phyloP scores from a whole-genome alignment of 1,140 invertebrate species.

The Maniola jurtina region DNA sequence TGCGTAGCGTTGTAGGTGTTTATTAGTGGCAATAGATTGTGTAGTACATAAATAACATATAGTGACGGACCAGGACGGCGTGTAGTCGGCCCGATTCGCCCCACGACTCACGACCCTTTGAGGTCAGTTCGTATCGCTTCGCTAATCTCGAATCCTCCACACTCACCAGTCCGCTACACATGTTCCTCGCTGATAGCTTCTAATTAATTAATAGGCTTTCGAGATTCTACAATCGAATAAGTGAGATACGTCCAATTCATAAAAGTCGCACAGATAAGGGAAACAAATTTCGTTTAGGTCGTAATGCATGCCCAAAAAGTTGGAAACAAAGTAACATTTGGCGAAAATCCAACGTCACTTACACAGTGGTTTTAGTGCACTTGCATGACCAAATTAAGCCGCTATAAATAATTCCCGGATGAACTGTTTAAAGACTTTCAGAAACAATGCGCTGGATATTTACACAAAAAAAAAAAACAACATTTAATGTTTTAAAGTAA shows the following conservation, averaged over 20 bases:
- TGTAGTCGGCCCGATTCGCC: constrained; percentile 34
- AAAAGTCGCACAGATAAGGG: constrained; percentile 38
- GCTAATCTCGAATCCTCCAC: constrained; percentile 54
- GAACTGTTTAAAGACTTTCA: constrained; percentile 2
- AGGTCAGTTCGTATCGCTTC: constrained; percentile 57
- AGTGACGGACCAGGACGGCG: constrained; percentile 9
- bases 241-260: constrained; percentile 25
- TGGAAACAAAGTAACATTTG: constrained; percentile 70
- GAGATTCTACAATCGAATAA: background rate
- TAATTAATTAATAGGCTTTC: constrained; percentile 46
- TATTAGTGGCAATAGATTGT: constrained; percentile 56
- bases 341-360: constrained; percentile 66
- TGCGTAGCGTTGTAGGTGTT: constrained; percentile 68
- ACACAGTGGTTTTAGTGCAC: constrained; percentile 64
- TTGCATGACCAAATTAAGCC: constrained; percentile 42
- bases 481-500: constrained; percentile 10
- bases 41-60: constrained; percentile 20
- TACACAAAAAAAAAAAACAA: constrained; percentile 11
- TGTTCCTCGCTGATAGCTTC: constrained; percentile 38
- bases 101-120: constrained; percentile 50
- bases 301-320: constrained; percentile 54
- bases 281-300: constrained; percentile 49
- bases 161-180: constrained; percentile 36
- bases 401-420: constrained; percentile 20
- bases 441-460: constrained; percentile 9